A percentile compares a stretch with the other conserved stretches of the same genome.
phyloP scores from a whole-genome alignment of 1,140 invertebrate species.

The Tetranychus cinnabarinus region DNA sequence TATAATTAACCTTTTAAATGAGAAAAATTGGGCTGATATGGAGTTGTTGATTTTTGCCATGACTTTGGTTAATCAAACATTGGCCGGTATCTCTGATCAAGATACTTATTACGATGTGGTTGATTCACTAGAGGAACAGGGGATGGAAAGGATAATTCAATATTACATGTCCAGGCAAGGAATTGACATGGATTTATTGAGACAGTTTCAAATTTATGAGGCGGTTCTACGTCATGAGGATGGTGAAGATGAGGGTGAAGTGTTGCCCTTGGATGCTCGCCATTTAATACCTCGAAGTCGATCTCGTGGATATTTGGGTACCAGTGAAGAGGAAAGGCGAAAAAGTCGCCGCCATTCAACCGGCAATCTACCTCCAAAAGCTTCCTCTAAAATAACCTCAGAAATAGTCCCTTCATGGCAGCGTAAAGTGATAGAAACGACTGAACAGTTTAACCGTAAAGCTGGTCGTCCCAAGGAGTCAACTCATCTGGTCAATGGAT shows the following conservation, averaged over 20 bases:
- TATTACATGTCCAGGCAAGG: conserved; percentile 79
- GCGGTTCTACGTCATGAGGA: conserved; percentile 73
- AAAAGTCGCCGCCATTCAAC: conserved; percentile 14
- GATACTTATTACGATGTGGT: conserved; percentile 96
- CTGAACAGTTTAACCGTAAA: background rate
- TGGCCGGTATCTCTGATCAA: conserved; percentile 85
- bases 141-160: conserved; percentile 74
- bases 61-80: conserved; percentile 83
- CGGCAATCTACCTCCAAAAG: background rate
- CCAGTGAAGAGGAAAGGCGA: conserved; percentile 13
- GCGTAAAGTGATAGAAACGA: background rate
- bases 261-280: conserved; percentile 9
- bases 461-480: background rate
- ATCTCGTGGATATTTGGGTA: conserved; percentile 23
- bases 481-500: background rate
- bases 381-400: conserved; percentile 6
- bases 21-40: conserved; percentile 79
- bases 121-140: conserved; percentile 82
- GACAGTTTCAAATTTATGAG: conserved; percentile 86
- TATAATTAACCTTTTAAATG: conserved; percentile 69
- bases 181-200: conserved; percentile 62
- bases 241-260: conserved; percentile 36
- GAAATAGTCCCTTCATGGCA: background rate
- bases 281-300: conserved; percentile 46
- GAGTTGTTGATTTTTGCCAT: conserved; percentile 88